A percentile compares a stretch with the other conserved stretches of the same genome.
Evolutionary conservation across 2,113 vertebrate species (phyloP).

Genomic region (Phrynosoma platyrhinos): DNA sequence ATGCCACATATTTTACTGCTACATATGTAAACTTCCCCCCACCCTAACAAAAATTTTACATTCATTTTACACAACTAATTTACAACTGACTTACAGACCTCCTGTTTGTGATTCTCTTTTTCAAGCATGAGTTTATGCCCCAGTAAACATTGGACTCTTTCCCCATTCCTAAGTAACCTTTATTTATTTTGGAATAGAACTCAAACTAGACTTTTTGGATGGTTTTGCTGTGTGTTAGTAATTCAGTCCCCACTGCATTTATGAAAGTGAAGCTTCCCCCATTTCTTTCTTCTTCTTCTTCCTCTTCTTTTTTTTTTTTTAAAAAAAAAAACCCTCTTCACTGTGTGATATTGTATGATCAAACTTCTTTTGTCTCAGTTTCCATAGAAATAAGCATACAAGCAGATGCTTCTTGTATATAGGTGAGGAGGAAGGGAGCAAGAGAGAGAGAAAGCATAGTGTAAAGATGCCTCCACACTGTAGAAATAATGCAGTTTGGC

Average conservation of each 20-base stretch:
- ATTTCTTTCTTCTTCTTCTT: too few species aligned
- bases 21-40: neutral
- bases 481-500: too few species aligned
- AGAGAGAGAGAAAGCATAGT: too few species aligned
- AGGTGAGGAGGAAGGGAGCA: too few species aligned
- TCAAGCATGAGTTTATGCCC: conserved; percentile 43
- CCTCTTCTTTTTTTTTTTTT: neutral
- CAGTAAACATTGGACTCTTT: neutral
- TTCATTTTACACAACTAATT: conserved; percentile 14
- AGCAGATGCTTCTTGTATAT: neutral
- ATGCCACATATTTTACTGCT: neutral
- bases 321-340: neutral
- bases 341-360: neutral
- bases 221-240: neutral
- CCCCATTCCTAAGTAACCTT: neutral
- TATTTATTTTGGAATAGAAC: conserved; percentile 2
- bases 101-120: conserved; percentile 37
- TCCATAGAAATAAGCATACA: neutral
- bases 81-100: conserved; percentile 17
- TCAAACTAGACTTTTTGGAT: neutral
- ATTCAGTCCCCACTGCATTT: neutral
- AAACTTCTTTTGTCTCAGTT: neutral
- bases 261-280: neutral
- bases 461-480: too few species aligned
- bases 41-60: conserved; percentile 33